Evolutionary conservation across 2,888 invertebrate genomes (phyloP), one percentile per base, ranked within the genome.

Genomic region (Melanophora roralis): DNA sequence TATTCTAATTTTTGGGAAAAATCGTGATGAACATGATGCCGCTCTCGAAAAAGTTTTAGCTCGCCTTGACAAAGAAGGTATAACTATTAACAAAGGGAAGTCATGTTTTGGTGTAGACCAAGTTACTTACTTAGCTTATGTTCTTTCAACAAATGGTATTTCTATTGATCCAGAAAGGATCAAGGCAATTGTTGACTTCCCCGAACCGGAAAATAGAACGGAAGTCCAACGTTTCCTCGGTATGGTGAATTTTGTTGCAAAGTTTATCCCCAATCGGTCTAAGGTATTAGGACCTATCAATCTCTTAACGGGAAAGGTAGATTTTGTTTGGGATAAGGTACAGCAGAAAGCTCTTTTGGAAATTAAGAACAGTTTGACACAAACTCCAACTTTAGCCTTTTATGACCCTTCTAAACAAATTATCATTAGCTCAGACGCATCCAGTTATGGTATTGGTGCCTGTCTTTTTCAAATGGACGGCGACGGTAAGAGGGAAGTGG

Each of bases 161-260:
- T 65, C 57, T 3, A 34, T 67, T 36, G 67, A 65, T 36, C 65
- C 65, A 21, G 32, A 38, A 32, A 11, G 74, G 7, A 74, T 38
- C 2, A 5, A 49, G 38, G 67, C 74, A 27, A 74, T 74, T 27
- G 2, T 51, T 21, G 27, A 49, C n/a, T 74, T 34, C 67, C 67
- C 74, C 23, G 19, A 23, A 57, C 67, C 67, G 0, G 43, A 59
- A 27, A 74, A 65, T 21, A 67, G 47, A 43, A 55, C 36, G 1
- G 57, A 65, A 27, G 65, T 49, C 11, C 65, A 73, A 38, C 8
- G 47, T 0, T 73, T 65, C 14, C 53, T 57, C n/a, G 73, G 55
- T 16, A 64, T 73, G 55, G 64, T 73, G 1, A 64, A 73, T 55
- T 73, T 62, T 32, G 65, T 73, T 1, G 73, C 74, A 16, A 74